These are phyloP conservation scores for Archaeoteleia sp. DNA, from an alignment of 2,888 invertebrate genomes.

Conservation along the genomic window DNA sequence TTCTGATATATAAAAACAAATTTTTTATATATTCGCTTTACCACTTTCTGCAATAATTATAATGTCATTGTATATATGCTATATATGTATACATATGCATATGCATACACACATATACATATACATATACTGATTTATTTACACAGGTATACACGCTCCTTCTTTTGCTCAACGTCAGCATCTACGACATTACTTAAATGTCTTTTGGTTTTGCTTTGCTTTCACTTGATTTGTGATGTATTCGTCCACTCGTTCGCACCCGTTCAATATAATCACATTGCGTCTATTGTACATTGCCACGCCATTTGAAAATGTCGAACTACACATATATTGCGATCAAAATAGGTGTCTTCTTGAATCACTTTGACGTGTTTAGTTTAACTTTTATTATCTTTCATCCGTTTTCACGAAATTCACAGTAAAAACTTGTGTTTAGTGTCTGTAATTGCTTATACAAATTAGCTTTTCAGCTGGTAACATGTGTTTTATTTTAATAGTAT, in stretches of 20 bases:
- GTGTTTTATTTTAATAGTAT: too few relatives aligned
- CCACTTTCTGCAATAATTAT: slow-evolving; percentile 63
- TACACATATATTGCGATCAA: slow-evolving; percentile 33
- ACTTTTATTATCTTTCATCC: slow-evolving; percentile 16
- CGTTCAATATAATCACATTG: slow-evolving; percentile 68
- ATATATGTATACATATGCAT: slow-evolving; percentile 52
- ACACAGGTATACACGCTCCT: slow-evolving; percentile 68
- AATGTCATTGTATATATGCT: slow-evolving; percentile 61
- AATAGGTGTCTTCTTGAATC: slow-evolving; percentile 38
- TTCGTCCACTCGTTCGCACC: slow-evolving; percentile 58
- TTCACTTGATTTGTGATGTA: slow-evolving; percentile 56
- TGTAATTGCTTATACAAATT: too few relatives aligned
- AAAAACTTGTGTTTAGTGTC: too few relatives aligned
- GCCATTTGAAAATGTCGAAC: slow-evolving; percentile 44
- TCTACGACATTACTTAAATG: slow-evolving; percentile 47
- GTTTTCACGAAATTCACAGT: slow-evolving; percentile 11
- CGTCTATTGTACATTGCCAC: slow-evolving; percentile 71
- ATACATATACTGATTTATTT: slow-evolving; percentile 67
- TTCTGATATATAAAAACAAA: slow-evolving; percentile 72
- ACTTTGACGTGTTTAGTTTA: slow-evolving; percentile 19
- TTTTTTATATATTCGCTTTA: slow-evolving; percentile 70
- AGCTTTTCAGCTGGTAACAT: too few relatives aligned
- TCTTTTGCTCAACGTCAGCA: slow-evolving; percentile 51
- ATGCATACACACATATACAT: slow-evolving; percentile 51
- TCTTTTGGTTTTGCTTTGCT: slow-evolving; percentile 54